These are phyloP conservation scores for Trididemnum clinides DNA, from an alignment of 23 tunicate species.

Conservation along the genomic window DNA sequence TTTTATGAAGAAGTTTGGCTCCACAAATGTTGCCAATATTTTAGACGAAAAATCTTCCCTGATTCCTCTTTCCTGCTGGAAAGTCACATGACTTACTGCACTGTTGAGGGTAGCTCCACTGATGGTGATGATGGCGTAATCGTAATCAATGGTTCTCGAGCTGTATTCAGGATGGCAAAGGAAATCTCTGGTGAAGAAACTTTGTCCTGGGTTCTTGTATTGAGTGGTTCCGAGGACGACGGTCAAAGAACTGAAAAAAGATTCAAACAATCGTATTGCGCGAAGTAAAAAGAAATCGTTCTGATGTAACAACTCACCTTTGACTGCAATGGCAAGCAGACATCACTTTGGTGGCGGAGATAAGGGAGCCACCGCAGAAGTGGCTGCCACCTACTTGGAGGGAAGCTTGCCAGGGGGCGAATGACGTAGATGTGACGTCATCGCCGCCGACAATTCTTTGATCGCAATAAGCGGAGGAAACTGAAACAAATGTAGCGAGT, in stretches of 20 bases:
- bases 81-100: slow-evolving; percentile 37
- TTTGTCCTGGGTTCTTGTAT: slow-evolving; percentile 49
- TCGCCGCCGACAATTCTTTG: slow-evolving; percentile 33
- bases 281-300: not conserved
- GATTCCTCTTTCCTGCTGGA: no score
- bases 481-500: not conserved
- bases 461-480: slow-evolving; percentile 16
- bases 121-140: slow-evolving; percentile 50
- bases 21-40: no score
- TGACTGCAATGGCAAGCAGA: slow-evolving; percentile 46
- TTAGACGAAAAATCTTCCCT: no score
- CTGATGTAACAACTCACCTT: not conserved
- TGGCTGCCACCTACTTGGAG: slow-evolving; percentile 43
- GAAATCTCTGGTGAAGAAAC: slow-evolving; percentile 20
- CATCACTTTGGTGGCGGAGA: slow-evolving; percentile 36
- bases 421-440: slow-evolving; percentile 30
- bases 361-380: slow-evolving; percentile 53
- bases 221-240: slow-evolving; percentile 69
- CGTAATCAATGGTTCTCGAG: slow-evolving; percentile 44
- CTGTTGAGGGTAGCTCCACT: not conserved
- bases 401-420: slow-evolving; percentile 63
- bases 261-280: not conserved
- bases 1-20: no score
- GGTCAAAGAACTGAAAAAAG: slow-evolving; percentile 17
- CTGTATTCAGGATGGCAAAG: slow-evolving; percentile 48